These are phyloP conservation scores for Gortyna flavago DNA, from an alignment of 2,888 invertebrate species.

Conservation along the genomic window DNA sequence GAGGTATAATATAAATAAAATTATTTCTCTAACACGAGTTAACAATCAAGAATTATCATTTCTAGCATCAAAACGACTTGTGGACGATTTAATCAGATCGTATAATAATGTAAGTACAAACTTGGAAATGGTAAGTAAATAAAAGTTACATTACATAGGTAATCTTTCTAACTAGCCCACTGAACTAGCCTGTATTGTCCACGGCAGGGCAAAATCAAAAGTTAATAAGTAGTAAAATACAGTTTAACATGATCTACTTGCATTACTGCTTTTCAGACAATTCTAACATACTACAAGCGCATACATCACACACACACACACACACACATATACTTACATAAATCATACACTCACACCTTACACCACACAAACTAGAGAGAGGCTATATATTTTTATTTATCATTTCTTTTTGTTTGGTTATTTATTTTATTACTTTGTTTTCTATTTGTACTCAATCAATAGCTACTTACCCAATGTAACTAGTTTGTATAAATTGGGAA, in stretches of 20 bases:
- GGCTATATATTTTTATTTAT: too few species aligned
- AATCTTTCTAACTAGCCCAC: background rate
- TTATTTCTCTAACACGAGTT: constrained; percentile 49
- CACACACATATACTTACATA: too few species aligned
- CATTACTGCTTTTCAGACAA: too few species aligned
- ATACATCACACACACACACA: too few species aligned
- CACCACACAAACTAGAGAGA: too few species aligned
- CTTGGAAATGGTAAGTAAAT: background rate
- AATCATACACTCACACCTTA: too few species aligned
- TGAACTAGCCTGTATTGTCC: background rate
- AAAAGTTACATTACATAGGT: background rate
- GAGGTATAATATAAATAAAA: constrained; percentile 49
- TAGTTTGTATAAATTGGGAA: too few species aligned
- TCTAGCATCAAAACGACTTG: constrained; percentile 24
- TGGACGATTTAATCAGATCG: constrained; percentile 28
- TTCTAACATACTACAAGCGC: too few species aligned
- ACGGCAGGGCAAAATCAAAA: background rate
- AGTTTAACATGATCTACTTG: background rate
- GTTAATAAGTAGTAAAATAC: background rate
- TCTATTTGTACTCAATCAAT: too few species aligned
- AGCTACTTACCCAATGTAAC: too few species aligned
- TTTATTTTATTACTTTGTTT: too few species aligned
- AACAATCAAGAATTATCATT: constrained; percentile 43
- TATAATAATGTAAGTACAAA: constrained; percentile 54
- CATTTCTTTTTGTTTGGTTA: too few species aligned